These are phyloP conservation scores for Formica exsecta DNA, from an alignment of 1,140 invertebrate species.

Conservation along the genomic window DNA sequence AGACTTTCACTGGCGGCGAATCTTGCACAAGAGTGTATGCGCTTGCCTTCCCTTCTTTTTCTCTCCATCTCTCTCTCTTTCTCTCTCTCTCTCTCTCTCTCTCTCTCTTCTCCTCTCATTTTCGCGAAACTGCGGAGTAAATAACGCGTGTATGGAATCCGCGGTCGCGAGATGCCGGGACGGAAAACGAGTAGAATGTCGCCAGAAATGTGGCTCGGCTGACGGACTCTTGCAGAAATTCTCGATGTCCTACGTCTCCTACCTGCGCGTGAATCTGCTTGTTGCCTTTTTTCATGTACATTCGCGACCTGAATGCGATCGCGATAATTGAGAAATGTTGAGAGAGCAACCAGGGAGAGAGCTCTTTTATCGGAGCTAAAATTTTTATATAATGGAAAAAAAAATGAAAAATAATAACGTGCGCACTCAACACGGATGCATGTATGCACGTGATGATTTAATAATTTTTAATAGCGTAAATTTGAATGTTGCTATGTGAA, in stretches of 20 bases:
- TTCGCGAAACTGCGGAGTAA: constrained; percentile 76
- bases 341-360: neutral
- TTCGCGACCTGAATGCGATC: neutral
- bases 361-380: neutral
- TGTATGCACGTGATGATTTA: neutral
- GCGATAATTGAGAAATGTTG: constrained; percentile 32
- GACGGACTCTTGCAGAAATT: constrained; percentile 2
- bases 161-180: constrained; percentile 58
- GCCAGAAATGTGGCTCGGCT: constrained; percentile 73
- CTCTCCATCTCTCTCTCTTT: neutral
- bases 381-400: neutral
- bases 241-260: constrained; percentile 8
- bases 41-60: constrained; percentile 15
- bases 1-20: constrained; percentile 73
- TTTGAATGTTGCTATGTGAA: neutral
- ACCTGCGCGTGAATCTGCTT: constrained; percentile 36
- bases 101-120: constrained; percentile 63
- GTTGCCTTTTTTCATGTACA: neutral
- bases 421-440: neutral
- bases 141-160: constrained; percentile 77
- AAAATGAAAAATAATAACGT: neutral
- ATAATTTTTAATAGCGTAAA: neutral
- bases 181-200: constrained; percentile 71
- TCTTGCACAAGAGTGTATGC: constrained; percentile 72
- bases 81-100: constrained; percentile 30